Base-by-base conservation (phyloP, 37 sponge, comb jelly and placozoan genomes). In the Crambe crambe region DNA sequence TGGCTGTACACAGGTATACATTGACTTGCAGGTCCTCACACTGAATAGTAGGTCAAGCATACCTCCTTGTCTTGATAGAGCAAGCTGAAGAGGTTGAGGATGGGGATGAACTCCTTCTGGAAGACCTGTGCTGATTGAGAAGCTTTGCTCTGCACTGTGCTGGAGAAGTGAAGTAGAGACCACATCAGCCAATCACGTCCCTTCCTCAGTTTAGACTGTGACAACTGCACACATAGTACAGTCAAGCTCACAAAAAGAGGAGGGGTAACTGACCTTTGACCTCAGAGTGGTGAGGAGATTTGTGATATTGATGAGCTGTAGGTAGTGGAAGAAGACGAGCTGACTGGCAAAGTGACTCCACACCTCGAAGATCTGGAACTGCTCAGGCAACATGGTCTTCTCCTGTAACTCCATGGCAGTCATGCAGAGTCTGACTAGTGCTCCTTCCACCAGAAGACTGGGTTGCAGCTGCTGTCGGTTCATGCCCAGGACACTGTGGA, bases 171-270 rank as follows among this genome's bases (percentile, higher is more conserved):
- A 34, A 85, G 86, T 0, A 76, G 44, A 40, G 86, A 81, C 90
- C 90, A 90, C 90, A 90, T 90, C 58, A 90, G 82, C 72, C 81
- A 90, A 66, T 80, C 81, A 29, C 86, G 57, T 6, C 86, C 90
- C 37, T 90, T 90, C 21, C 77, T 56, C 35, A 47, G 67, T 5
- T 47, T 42, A 38, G 39, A 22, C 42, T 68, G 80, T 31, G 70
- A 39, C 76, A 90, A 40, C 90, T 90, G 69, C 43, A 42, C 30
- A 65, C 26, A 73, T 15, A n/a, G n/a, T 39, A 38, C 59, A 30
- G 38, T 5, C 12, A 5, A 68, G 6, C 61, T 60, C 25, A 9
- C 4, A 30, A 22, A 29, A 8, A 29, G 26, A 20, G 37, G 38
- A 37, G 69, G 69, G 38, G 69, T 29, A 5, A 15, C 27, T 40